Evolutionary conservation across 2,888 invertebrate genomes (phyloP), one percentile per base, ranked within the genome.

Genomic region (Tineola bisselliella): DNA sequence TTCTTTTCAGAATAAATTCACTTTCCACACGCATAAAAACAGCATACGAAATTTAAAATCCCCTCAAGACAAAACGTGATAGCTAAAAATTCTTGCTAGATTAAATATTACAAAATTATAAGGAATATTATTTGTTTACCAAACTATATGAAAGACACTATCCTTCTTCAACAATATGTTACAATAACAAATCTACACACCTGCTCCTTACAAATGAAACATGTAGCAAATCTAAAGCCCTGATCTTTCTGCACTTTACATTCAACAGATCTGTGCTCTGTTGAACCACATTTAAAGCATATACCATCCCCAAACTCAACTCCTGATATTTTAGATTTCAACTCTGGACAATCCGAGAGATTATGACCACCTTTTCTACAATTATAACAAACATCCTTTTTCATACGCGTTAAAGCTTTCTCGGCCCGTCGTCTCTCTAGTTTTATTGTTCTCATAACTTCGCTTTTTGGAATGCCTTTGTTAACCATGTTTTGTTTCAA

Each of bases 221-320:
- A 97, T 61, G 90, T 91, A 0, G 96, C 96, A 82, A 91, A 95
- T 71, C 93, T 90, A 70, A 90, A 95, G 62, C 91, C 91, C 63
- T 90, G 88, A 44, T 88, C 88, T 66, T 82, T 89, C 38, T 89
- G 89, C 0, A 92, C 91, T 83, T 90, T 91, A 68, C 93, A 93
- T 70, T 92, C 90, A 71, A 90, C 91, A 69, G 92, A 91, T 11
- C 90, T 90, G 72, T 96, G 96, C 73, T 96, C 96, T 4, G 94
- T 94, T 0, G 95, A 95, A 0, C 96, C 96, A 79, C 96, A 96
- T 76, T 95, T 95, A 71, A 93, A 96, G 71, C 96, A 96, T 58
- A 95, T 90, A 8, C 93, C 94, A 59, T 89, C 89, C 5, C 84
- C 88, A 0, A 81, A 74, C 62, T 86, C 81, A 2, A 80, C 75